Evolutionary conservation across 2,113 vertebrate species (phyloP), one percentile per base, ranked within the genome.

Genomic region (Embiotoca jacksoni): DNA sequence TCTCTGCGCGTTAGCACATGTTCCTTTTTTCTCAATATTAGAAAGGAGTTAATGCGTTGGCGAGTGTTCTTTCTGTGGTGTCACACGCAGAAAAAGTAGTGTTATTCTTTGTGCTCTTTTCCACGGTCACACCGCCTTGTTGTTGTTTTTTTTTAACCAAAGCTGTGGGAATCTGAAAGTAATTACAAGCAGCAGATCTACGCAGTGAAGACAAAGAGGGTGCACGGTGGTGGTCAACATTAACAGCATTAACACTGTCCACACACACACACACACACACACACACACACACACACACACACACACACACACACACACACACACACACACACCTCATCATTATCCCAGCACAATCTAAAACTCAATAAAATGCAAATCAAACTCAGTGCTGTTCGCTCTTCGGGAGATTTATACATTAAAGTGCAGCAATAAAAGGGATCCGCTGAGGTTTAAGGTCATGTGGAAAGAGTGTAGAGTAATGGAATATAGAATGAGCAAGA

Each of bases 321-420:
- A 23, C 23, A 23, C 23, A 23, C 23, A 23, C 23, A 75, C 81
- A 72, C 82, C 79, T 84, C 85, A 85, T 84, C 81, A 85, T 90
- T 86, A 84, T 84, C 86, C 70, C 33, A 4, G 49, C 1, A 14
- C 75, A 79, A 81, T 88, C 75, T 73, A 46, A 81, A 86, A 71
- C 81, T 81, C 82, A 82, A 91, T 89, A 84, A 91, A 89, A 90
- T 89, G 92, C 85, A 79, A 89, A 89, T 86, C 74, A 80, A 82
- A 89, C 69, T 84, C 75, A 68, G 70, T n/a, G 53, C 68, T 23
- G 58, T 23, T 76, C 72, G 31, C 75, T 84, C 84, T 77, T 82
- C 6, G 9, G 76, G 79, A 87, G 86, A 88, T 88, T 90, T 88
- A 79, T 89, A 91, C 84, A 75, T 89, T 80, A 88, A 89, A 92